These are phyloP conservation scores for Chrysolina oricalcia DNA, from an alignment of 2,888 invertebrate genomes.

Conservation along the genomic window DNA sequence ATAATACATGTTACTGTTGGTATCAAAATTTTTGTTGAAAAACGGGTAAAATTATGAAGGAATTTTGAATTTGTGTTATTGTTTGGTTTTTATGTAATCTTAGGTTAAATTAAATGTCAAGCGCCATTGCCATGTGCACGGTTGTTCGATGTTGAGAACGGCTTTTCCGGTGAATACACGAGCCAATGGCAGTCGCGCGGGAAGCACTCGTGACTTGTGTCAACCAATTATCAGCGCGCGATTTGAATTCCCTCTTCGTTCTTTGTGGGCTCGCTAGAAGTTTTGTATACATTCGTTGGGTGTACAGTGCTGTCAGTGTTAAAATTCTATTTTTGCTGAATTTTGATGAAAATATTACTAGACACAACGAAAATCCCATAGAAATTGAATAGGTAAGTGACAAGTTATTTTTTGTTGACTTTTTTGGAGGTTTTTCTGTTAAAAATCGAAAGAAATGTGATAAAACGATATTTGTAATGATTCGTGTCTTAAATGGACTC, in stretches of 20 bases:
- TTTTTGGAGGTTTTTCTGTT: conserved; percentile 67
- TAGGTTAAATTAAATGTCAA: conserved; percentile 65
- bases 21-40: conserved; percentile 56
- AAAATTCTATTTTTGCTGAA: conserved; percentile 75
- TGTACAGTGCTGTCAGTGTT: conserved; percentile 71
- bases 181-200: conserved; percentile 68
- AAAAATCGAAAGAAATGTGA: conserved; percentile 62
- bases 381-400: conserved; percentile 82
- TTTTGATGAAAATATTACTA: conserved; percentile 80
- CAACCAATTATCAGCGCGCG: conserved; percentile 66
- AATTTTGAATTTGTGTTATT: conserved; percentile 18
- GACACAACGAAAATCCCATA: conserved; percentile 79
- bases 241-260: conserved; percentile 72
- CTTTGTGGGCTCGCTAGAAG: conserved; percentile 68
- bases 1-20: conserved; percentile 42
- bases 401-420: conserved; percentile 56
- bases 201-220: conserved; percentile 68
- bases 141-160: conserved; percentile 54
- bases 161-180: conserved; percentile 50
- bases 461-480: conserved; percentile 55
- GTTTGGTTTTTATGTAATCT: conserved; percentile 47
- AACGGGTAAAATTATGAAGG: conserved; percentile 55
- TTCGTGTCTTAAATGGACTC: conserved; percentile 67
- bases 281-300: conserved; percentile 72
- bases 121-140: conserved; percentile 64